Percentiles rank a stretch among this genome's conserved stretches.
These are phyloP conservation scores for Pseudochirops corinnae DNA, from an alignment of 2,797 vertebrate genomes.

Conservation along the genomic window DNA sequence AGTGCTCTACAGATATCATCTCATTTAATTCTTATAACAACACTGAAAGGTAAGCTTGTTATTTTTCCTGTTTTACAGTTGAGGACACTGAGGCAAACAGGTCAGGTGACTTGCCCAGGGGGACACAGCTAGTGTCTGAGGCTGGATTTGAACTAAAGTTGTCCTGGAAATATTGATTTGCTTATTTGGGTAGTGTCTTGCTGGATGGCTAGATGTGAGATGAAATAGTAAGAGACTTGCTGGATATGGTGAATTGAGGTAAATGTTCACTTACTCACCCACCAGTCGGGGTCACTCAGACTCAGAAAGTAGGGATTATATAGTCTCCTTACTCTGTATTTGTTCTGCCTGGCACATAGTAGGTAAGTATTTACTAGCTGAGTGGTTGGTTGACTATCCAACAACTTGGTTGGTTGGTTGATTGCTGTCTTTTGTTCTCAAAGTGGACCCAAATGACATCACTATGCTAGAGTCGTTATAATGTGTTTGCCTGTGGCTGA, in stretches of 20 bases:
- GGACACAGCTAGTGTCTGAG: neutral
- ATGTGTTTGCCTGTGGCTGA: too few species aligned
- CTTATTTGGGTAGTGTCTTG: neutral
- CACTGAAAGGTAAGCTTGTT: neutral
- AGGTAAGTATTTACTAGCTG: neutral
- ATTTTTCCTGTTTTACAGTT: neutral
- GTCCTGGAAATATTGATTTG: neutral
- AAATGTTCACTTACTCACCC: neutral
- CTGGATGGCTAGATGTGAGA: neutral
- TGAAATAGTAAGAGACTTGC: neutral
- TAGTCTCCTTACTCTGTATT: neutral
- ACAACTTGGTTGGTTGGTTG: neutral
- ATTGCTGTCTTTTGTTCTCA: too few species aligned
- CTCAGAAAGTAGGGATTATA: neutral
- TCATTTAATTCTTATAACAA: neutral
- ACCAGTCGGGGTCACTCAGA: neutral
- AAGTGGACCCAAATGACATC: too few species aligned
- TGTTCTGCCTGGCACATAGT: neutral
- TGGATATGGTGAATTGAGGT: neutral
- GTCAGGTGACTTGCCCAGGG: neutral
- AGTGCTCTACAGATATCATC: neutral
- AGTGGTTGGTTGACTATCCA: neutral
- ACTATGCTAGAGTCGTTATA: too few species aligned
- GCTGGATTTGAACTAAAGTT: neutral
- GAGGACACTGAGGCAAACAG: neutral